Evolutionary conservation across 2,797 vertebrate species (phyloP), one percentile per base, ranked within the genome.

Genomic region (Poeciliopsis gracilis): DNA sequence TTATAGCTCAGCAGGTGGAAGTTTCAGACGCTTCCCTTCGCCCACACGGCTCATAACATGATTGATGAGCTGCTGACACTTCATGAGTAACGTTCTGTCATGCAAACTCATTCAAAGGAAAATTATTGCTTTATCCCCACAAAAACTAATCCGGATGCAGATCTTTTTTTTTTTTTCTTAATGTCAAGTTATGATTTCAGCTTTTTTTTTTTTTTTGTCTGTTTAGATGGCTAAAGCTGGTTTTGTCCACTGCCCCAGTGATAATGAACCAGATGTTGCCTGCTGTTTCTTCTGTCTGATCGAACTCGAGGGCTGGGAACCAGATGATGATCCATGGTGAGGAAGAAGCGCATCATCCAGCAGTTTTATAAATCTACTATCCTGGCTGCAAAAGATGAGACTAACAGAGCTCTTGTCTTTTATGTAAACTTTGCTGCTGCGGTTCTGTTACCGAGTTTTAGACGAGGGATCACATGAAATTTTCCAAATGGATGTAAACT

Each of bases 221-320:
- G 47, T 88, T 76, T 89, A 97, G 96, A 97, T 97, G 96, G 96
- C 95, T 63, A 95, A 85, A 72, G 96, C 95, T 0, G 95, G 96
- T 8, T 96, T 97, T 82, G 88, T 97, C 74, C 96, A 97, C 88
- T 96, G 95, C 66, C 95, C 96, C 0, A 93, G 83, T 82, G 88
- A 90, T 86, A 95, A 94, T 41, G 94, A 94, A 83, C 95, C 96
- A 11, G 96, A 96, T 11, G 94, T 96, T 16, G 93, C 86, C 20
- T 96, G 96, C 77, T 96, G 96, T 87, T 96, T 97, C 91, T 97
- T 96, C 82, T 97, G 97, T 90, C 91, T 97, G 81, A 93, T 95
- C 8, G 97, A 96, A 77, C 84, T 96, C 45, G 95, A 96, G n/a
- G 95, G 94, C 71, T 97, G 96, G 97, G 95, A 98, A 79, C 95